Conservation (phyloP, 2,797 vertebrate species). For the Pseudocheirus occidentalis region DNA sequence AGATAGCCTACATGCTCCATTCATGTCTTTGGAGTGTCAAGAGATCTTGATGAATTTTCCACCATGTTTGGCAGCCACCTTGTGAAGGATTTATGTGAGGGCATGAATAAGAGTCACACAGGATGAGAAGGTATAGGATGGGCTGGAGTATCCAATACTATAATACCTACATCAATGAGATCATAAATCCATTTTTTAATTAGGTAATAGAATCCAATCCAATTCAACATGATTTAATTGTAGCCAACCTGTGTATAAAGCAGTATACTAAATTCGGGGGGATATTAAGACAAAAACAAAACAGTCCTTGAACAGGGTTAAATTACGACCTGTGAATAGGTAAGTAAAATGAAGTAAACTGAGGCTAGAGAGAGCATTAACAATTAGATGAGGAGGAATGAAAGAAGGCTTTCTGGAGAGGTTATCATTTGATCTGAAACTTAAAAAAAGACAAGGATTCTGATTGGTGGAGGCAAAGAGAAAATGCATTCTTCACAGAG, state of each 20-base stretch:
- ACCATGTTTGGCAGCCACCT: neutral
- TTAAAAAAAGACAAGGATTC: neutral
- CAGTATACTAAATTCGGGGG: neutral
- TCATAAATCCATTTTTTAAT: neutral
- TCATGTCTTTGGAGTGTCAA: neutral
- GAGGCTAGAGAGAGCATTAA: neutral
- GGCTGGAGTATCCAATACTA: neutral
- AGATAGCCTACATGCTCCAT: neutral
- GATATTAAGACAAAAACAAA: neutral
- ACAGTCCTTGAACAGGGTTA: neutral
- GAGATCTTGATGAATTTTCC: neutral
- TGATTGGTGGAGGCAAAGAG: neutral
- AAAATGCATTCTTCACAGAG: neutral
- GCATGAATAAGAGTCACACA: neutral
- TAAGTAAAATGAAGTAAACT: neutral
- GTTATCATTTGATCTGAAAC: neutral
- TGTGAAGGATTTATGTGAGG: neutral
- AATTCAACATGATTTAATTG: neutral
- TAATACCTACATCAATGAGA: neutral
- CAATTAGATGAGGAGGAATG: neutral
- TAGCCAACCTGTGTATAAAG: neutral
- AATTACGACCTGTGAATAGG: neutral
- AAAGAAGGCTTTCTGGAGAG: neutral
- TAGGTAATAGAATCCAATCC: neutral
- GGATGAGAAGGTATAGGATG: neutral